These are phyloP conservation scores for Phymorhynchus buccinoides DNA, from an alignment of 1,140 invertebrate species.

Conservation along the genomic window DNA sequence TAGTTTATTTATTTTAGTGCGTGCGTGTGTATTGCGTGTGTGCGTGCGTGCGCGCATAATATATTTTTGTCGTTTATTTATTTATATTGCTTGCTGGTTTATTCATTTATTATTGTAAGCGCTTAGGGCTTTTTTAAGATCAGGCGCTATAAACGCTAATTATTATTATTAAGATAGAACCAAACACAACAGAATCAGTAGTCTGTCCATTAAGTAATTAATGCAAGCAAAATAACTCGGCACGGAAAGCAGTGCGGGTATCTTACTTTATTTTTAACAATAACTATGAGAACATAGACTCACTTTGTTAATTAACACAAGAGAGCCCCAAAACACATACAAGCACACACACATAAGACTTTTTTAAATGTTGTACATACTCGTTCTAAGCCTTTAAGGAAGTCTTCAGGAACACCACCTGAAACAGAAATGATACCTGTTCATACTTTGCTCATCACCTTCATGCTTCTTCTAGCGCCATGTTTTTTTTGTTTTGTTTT, in stretches of 20 bases:
- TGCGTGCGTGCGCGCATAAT: neutral
- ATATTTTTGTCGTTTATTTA: no score
- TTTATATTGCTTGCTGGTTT: no score
- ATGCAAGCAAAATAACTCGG: neutral
- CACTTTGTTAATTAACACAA: neutral
- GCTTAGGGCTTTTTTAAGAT: no score
- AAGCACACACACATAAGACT: no score
- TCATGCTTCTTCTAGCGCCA: no score
- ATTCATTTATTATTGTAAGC: no score
- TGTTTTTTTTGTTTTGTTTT: no score
- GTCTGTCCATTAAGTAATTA: neutral
- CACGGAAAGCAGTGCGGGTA: neutral
- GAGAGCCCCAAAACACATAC: neutral
- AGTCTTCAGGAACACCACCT: conserved; percentile 11
- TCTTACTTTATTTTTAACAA: neutral
- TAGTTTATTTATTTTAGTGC: no score
- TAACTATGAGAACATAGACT: neutral
- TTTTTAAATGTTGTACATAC: neutral
- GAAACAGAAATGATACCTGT: neutral
- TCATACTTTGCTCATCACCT: neutral
- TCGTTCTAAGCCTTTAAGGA: neutral
- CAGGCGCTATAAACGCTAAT: no score
- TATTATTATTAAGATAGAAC: neutral
- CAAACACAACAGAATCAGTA: neutral
- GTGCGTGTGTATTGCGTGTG: no score